Evolutionary conservation across 2,888 invertebrate genomes (phyloP), one percentile per base, ranked within the genome.

Genomic region (Xanthorhoe spadicearia): DNA sequence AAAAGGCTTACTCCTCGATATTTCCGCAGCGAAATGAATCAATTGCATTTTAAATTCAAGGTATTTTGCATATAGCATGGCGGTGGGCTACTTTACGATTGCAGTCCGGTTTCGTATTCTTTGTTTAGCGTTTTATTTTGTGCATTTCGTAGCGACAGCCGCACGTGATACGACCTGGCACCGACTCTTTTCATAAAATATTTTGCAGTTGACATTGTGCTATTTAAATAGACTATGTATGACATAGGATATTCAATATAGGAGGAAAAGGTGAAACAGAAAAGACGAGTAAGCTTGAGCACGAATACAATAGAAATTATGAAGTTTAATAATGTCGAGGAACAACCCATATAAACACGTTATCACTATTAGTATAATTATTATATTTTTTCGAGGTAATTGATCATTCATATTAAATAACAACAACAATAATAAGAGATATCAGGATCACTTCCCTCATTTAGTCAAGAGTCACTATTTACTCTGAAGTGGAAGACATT

Each of bases 51-150:
- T 80, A 83, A 85, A 86, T 86, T 83, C 78, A 66, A 73, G 69
- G 77, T 77, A 82, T 83, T n/a, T 83, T 85, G 82, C 83, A 84
- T 83, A 81, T 76, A 81, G 76, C 80, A 81, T 81, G 75, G 77
- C 77, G 69, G 79, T 79, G 74, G 81, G 81, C 81, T 83, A 83
- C 84, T 87, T 86, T 84, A 88, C 86, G 83, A 84, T 82, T 83
- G 83, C 84, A 83, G 77, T 79, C 74, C 77, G 70, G 82, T 82
- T 83, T 82, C 83, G 82, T 86, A 84, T 85, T 87, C 87, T 86
- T 85, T 84, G 86, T 85, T 85, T 80, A 81, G 76, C 79, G 83
- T 85, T 90, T 88, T 88, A 88, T 89, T 85, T 84, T 82, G 85
- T 85, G 86, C 84, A 88, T 89, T 87, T 83, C 77, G 81, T 76